phyloP scores from a whole-genome alignment of 2,113 vertebrate genomes.

The Peucedramus taeniatus region DNA sequence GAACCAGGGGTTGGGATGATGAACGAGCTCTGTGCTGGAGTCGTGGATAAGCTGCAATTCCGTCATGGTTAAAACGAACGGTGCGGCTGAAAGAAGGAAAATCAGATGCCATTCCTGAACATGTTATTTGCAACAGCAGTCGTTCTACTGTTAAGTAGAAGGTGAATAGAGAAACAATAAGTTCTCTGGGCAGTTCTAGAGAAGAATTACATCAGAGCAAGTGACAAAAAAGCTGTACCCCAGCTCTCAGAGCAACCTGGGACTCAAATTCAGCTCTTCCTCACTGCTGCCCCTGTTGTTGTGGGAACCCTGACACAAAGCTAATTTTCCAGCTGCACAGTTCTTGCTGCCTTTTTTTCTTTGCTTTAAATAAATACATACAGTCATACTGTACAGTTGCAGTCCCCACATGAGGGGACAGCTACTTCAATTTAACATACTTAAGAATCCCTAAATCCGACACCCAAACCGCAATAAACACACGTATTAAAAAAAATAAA shows the following conservation, averaged over 20 bases:
- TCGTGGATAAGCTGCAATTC: accelerated
- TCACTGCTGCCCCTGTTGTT: neutral
- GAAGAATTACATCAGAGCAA: neutral
- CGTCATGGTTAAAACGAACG: accelerated
- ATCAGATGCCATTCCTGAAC: neutral
- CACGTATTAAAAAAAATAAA: neutral
- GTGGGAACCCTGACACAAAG: neutral
- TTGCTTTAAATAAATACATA: neutral
- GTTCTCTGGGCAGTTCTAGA: neutral
- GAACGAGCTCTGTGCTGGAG: neutral
- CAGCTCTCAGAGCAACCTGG: neutral
- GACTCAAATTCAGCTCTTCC: neutral
- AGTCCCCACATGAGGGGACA: neutral
- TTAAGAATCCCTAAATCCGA: neutral
- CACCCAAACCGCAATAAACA: neutral
- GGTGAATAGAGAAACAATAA: neutral
- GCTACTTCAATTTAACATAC: neutral
- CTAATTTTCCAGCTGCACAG: neutral
- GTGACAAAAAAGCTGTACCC: neutral
- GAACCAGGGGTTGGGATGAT: neutral
- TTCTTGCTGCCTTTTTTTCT: neutral
- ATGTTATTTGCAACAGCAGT: neutral
- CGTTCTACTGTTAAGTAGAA: neutral
- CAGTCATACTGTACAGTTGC: neutral
- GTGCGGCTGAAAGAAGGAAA: neutral